Conservation (phyloP, 2,113 vertebrate genomes). For the Murina feae region DNA sequence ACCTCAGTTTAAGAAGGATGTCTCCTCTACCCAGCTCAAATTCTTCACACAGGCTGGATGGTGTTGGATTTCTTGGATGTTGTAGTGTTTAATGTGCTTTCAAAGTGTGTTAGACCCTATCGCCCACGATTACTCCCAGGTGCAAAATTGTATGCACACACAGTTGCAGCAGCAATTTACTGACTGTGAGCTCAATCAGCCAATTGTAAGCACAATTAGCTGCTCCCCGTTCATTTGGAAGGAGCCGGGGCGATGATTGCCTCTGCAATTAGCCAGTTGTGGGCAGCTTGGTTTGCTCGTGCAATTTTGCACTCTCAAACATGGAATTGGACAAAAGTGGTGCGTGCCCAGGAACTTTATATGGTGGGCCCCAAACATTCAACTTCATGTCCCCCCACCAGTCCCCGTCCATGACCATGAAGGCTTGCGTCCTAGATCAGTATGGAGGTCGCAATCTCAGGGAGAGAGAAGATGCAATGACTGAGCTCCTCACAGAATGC, state of each 20-base stretch:
- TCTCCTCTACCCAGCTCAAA: slow-evolving; percentile 4
- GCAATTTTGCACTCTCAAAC: slow-evolving; percentile 68
- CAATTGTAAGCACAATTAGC: slow-evolving; percentile 78
- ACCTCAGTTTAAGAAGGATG: neutral
- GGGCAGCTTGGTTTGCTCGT: slow-evolving; percentile 67
- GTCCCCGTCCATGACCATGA: neutral
- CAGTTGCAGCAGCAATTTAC: slow-evolving; percentile 75
- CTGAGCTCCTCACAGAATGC: neutral
- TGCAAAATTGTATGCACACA: slow-evolving; percentile 79
- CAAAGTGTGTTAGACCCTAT: slow-evolving; percentile 73
- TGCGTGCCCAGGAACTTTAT: neutral
- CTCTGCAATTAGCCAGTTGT: slow-evolving; percentile 75
- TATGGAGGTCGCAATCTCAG: neutral
- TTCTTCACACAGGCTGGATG: slow-evolving; percentile 35
- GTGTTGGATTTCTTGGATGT: slow-evolving; percentile 57
- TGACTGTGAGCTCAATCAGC: slow-evolving; percentile 77
- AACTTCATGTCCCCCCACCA: neutral
- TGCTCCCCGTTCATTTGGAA: slow-evolving; percentile 73
- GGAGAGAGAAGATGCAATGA: neutral
- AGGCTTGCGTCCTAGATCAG: neutral
- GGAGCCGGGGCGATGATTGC: slow-evolving; percentile 71
- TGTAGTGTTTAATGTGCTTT: slow-evolving; percentile 66
- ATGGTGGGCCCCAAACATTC: neutral
- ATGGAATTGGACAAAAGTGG: slow-evolving; percentile 51
- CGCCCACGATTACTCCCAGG: slow-evolving; percentile 74